A percentile compares a stretch with the other conserved stretches of the same genome.
These are phyloP conservation scores for Papilio gigon DNA, from an alignment of 2,888 invertebrate species.

Conservation along the genomic window DNA sequence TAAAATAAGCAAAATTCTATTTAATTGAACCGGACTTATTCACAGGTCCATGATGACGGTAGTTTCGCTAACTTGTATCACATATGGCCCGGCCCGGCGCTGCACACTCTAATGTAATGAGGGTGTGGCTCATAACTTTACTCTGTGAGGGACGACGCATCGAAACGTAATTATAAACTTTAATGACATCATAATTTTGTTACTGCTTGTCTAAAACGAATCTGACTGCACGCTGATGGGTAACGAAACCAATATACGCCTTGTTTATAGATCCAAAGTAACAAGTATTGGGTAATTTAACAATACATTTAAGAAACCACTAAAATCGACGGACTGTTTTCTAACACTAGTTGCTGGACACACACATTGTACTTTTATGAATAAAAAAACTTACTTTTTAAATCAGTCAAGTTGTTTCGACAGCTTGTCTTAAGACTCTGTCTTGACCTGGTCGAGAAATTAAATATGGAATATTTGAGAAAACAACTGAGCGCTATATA, in stretches of 20 bases:
- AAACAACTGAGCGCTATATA: not conserved
- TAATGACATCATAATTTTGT: constrained; percentile 2
- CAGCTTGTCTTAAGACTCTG: not conserved
- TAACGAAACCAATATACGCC: not conserved
- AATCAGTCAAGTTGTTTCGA: not conserved
- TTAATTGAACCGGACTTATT: not conserved
- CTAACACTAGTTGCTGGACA: too few species aligned
- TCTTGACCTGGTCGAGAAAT: too few species aligned
- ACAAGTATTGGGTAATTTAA: not conserved
- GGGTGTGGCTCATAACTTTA: constrained; percentile 20
- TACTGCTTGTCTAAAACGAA: not conserved
- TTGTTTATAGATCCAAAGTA: not conserved
- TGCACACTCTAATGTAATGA: constrained; percentile 18
- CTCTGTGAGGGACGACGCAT: constrained; percentile 23
- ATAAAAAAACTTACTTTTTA: not conserved
- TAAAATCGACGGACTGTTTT: not conserved
- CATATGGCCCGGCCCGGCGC: constrained; percentile 4
- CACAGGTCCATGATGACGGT: constrained; percentile 8
- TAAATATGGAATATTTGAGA: not conserved
- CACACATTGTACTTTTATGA: too few species aligned
- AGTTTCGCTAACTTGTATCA: constrained; percentile 13
- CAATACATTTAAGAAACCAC: too few species aligned
- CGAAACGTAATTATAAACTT: constrained; percentile 19
- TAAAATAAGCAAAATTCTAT: not conserved
- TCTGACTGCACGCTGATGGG: too few species aligned